Conservation (phyloP, 2,888 invertebrate species). For the Timandra comae region DNA sequence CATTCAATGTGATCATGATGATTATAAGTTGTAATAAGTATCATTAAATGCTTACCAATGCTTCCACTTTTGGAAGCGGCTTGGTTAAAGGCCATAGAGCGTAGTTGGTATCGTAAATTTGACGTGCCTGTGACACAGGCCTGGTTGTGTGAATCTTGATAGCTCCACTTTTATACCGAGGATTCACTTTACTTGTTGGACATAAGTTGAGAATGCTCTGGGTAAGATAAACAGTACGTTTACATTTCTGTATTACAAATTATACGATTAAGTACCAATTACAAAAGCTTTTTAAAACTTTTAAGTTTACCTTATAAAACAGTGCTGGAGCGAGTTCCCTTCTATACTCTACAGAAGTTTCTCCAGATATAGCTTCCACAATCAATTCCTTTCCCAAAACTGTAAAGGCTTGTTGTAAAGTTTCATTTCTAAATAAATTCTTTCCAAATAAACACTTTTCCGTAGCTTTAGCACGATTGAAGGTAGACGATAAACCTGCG, state of each 20-base stretch:
- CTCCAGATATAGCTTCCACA: slow-evolving; percentile 53
- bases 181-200: slow-evolving; percentile 49
- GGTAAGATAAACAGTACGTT: too few relatives aligned
- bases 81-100: slow-evolving; percentile 79
- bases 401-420: slow-evolving; percentile 47
- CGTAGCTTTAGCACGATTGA: slow-evolving; percentile 65
- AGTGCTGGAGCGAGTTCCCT: slow-evolving; percentile 74
- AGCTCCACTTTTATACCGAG: slow-evolving; percentile 62
- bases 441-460: slow-evolving; percentile 66
- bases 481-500: slow-evolving; percentile 71
- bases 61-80: slow-evolving; percentile 76
- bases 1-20: too few relatives aligned
- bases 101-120: slow-evolving; percentile 77
- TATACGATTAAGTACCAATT: too few relatives aligned
- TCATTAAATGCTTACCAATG: slow-evolving; percentile 47
- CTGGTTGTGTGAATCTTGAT: slow-evolving; percentile 49
- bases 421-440: slow-evolving; percentile 45
- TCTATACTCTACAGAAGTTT: slow-evolving; percentile 75
- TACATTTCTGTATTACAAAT: too few relatives aligned
- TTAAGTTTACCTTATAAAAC: slow-evolving; percentile 81
- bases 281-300: too few relatives aligned
- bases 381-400: slow-evolving; percentile 36
- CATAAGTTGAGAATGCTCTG: slow-evolving; percentile 71
- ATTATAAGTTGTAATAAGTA: too few relatives aligned
- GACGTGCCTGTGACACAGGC: slow-evolving; percentile 75